These are phyloP conservation scores for Eretmocerus hayati DNA, from an alignment of 2,888 invertebrate genomes.

Conservation along the genomic window DNA sequence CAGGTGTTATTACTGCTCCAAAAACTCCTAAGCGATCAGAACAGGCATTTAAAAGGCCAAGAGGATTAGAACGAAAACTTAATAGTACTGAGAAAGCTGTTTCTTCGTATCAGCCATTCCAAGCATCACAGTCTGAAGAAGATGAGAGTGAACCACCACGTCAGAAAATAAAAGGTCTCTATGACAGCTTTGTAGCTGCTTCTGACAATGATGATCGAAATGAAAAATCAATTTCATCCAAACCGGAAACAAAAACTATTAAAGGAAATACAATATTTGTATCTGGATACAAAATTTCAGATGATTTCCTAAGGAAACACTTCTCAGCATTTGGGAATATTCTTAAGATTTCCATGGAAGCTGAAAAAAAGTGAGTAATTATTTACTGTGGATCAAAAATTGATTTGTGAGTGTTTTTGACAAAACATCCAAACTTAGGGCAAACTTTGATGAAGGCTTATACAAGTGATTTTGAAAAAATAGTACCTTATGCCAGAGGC, in stretches of 20 bases:
- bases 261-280: constrained; percentile 80
- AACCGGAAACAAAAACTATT: constrained; percentile 57
- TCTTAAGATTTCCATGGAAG: constrained; percentile 76
- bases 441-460: too few relatives aligned
- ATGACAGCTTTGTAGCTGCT: constrained; percentile 69
- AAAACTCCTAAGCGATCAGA: constrained; percentile 81
- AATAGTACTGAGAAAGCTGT: constrained; percentile 67
- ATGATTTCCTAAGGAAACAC: constrained; percentile 70
- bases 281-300: constrained; percentile 69
- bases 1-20: constrained; percentile 82
- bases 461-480: too few relatives aligned
- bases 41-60: constrained; percentile 85
- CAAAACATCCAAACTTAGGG: too few relatives aligned
- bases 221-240: constrained; percentile 44
- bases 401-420: too few relatives aligned
- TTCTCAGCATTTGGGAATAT: constrained; percentile 69
- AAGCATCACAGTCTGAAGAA: constrained; percentile 72
- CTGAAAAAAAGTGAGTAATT: constrained; percentile 64
- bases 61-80: constrained; percentile 70
- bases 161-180: constrained; percentile 57
- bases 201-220: constrained; percentile 59
- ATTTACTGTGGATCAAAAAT: not conserved
- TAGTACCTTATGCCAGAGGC: too few relatives aligned
- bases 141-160: constrained; percentile 54
- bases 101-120: constrained; percentile 86